Base-by-base conservation (phyloP, 2,797 vertebrate genomes). In the Huso huso region DNA sequence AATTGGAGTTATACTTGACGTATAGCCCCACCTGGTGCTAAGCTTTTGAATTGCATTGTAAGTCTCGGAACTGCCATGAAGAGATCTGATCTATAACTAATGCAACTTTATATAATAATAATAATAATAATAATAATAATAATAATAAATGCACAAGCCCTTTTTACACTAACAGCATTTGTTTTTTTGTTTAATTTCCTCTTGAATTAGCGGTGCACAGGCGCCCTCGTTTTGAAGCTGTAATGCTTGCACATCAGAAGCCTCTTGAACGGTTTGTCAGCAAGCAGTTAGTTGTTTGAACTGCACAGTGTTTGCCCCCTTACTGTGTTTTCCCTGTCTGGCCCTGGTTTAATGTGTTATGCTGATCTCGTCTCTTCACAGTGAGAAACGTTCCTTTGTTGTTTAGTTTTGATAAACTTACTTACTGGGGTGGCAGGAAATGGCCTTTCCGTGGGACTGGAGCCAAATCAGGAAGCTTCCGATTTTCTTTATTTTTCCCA, bases 381-480 rank as follows among this genome's bases (percentile, higher is more conserved):
- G 58, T 18, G 49, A 77, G 69, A 74, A 75, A 18, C 18, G 18
- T 59, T 52, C 51, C 51, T 8, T 11, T 52, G 51, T 18, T 18
- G 15, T 11, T 11, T 18, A 18, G 51, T 7, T 8, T 11, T 52
- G 51, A 52, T 52, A 8, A 7, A 7, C 11, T 1, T 11, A 8
- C 7, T 8, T 52, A 8, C 51, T 70, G 68, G 75, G 69, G 63
- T 71, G 62, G 71, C 84, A 84, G 88, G 89, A 90, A 88, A 76
- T 77, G 23, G 76, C 74, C 76, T 83, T 89, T 89, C 88, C 83
- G 85, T 84, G 86, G 87, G 87, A 87, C 86, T 52, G 51, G 51
- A 11, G 51, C 7, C 51, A 7, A 8, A 7, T 8, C 51, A 52
- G 51, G 51, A 11, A 7, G 51, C 11, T 7, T 52, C 7, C 2